Evolutionary conservation across 2,113 vertebrate genomes (phyloP), one percentile per base, ranked within the genome.

Genomic region (Microtus pennsylvanicus): DNA sequence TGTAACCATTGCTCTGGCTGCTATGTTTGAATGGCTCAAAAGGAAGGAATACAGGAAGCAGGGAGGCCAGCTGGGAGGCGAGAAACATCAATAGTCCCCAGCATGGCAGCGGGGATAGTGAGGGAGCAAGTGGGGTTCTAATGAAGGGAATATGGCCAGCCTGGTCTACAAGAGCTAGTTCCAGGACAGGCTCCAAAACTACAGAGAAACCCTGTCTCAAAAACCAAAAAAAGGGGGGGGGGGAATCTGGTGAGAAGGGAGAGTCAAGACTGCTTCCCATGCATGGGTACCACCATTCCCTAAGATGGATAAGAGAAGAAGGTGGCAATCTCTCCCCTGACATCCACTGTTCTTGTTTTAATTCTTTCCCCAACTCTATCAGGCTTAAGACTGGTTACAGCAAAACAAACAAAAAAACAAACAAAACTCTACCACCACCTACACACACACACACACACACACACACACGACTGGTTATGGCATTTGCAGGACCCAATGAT

Each of bases 61-160:
- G 42, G 76, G 45, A 72, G 52, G 45, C 26, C 52, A 6, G 47
- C 0, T 33, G 10, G 45, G 28, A 58, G 67, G 58, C 33, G 8
- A 21, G 70, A 38, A 72, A 72, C 3, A 14, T 2, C 69, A 35
- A 21, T 19, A n/a, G 35, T n/a, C 69, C 35, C 17, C 28, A 7
- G 22, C 50, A 4, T 0, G 24, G 58, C 30, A 1, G 14, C 0
- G 3, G 22, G 85, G 77, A 3, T 0, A 35, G 16, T 0, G 47
- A 61, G 38, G 50, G 38, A 45, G 72, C 6, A 0, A 5, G 2
- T 17, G 2, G 38, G 28, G 14, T 13, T 13, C 4, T 1, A 0
- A 38, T n/a, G 50, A 13, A 38, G 80, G 63, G 55, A 55, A 55
- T 55, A 55, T 55, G 52, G 52, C 16, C 52, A 55, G 52, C 52